A percentile compares a stretch with the other conserved stretches of the same genome.
Evolutionary conservation across 2,113 vertebrate genomes (phyloP).

Genomic region (Fulica atra): DNA sequence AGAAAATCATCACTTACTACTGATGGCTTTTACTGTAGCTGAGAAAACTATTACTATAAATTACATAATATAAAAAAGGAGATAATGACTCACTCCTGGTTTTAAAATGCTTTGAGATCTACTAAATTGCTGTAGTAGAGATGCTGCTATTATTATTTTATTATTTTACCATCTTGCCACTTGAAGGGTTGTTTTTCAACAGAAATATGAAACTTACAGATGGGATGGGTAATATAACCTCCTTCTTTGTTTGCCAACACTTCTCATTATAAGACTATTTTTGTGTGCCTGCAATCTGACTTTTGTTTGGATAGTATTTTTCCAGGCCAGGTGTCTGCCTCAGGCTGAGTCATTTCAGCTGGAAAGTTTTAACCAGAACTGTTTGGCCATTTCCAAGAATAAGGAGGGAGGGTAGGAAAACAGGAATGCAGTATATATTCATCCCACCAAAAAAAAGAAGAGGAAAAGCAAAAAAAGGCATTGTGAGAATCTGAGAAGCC

Average conservation of each 20-base stretch:
- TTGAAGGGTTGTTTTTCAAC: not conserved
- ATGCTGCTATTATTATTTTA: not conserved
- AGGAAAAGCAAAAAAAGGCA: not conserved
- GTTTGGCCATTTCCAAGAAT: not conserved
- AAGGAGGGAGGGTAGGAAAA: not conserved
- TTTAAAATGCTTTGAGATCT: slow-evolving; percentile 20
- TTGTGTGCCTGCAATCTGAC: not conserved
- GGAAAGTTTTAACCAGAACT: not conserved
- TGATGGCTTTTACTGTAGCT: slow-evolving; percentile 32
- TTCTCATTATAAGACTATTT: not conserved
- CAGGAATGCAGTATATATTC: not conserved
- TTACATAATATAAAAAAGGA: not conserved
- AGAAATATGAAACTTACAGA: not conserved
- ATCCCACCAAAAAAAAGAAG: not conserved
- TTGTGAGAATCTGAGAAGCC: not conserved
- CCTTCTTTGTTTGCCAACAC: not conserved
- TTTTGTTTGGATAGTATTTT: not conserved
- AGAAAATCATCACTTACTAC: slow-evolving; percentile 39
- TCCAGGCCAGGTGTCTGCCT: slow-evolving; percentile 1
- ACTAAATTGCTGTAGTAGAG: not conserved
- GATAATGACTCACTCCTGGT: slow-evolving; percentile 9
- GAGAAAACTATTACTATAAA: slow-evolving; percentile 42
- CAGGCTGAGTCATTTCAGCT: not conserved
- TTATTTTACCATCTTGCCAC: not conserved
- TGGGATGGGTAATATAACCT: not conserved